A percentile compares a stretch with the other conserved stretches of the same genome.
Conservation (phyloP, 2,797 vertebrate genomes). For the Aselliscus stoliczkanus region DNA sequence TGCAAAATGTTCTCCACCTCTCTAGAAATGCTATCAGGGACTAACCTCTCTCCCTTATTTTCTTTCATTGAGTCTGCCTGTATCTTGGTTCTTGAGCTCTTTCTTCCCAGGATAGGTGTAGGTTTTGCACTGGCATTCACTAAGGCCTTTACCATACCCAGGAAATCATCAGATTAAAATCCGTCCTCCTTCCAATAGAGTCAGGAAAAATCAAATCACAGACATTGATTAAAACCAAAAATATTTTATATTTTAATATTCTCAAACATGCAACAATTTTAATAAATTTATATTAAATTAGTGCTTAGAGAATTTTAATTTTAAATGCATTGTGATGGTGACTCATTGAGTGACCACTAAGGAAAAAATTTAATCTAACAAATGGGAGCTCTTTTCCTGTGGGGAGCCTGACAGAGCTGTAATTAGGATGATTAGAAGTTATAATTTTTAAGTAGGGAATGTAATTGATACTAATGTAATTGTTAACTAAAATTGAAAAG, state of each 20-base stretch:
- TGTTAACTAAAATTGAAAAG: slow-evolving; percentile 20
- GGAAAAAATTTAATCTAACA: slow-evolving; percentile 10
- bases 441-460: neutral
- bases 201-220: neutral
- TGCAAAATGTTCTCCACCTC: neutral
- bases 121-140: neutral
- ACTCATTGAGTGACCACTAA: neutral
- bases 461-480: neutral
- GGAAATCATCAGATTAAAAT: neutral
- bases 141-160: neutral
- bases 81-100: neutral
- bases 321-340: neutral
- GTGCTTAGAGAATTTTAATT: slow-evolving; percentile 6
- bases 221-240: neutral
- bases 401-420: neutral
- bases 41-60: neutral
- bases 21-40: neutral
- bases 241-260: neutral
- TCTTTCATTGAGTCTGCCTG: neutral
- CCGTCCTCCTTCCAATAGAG: neutral
- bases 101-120: neutral
- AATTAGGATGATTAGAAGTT: slow-evolving; percentile 37
- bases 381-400: neutral
- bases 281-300: neutral
- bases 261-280: neutral